Evolutionary conservation across 2,888 invertebrate genomes (phyloP).

Genomic region (Eudasyphora cyanicolor): DNA sequence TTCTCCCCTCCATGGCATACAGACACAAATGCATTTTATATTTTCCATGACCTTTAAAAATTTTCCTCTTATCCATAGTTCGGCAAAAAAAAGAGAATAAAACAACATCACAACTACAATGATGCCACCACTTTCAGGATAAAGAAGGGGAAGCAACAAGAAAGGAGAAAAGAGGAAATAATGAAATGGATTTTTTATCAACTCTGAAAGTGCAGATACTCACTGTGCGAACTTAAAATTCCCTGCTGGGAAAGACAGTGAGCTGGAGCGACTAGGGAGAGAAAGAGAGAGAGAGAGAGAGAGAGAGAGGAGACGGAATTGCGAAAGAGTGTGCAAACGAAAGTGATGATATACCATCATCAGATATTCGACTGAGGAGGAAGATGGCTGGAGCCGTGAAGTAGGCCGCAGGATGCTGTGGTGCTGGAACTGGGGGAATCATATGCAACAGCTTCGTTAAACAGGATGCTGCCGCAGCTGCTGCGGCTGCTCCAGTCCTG

Average conservation of each 20-base stretch:
- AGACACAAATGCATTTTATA: neutral
- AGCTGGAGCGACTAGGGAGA: neutral
- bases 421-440: neutral
- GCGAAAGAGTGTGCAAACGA: neutral
- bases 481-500: neutral
- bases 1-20: no score
- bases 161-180: conserved; percentile 45
- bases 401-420: neutral
- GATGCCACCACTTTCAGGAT: neutral
- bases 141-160: no score
- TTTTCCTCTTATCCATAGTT: conserved; percentile 8
- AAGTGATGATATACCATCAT: conserved; percentile 3
- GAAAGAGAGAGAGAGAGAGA: neutral
- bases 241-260: neutral
- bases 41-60: conserved; percentile 64
- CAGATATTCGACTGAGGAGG: neutral
- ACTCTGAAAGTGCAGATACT: conserved; percentile 14
- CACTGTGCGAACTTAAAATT: neutral
- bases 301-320: neutral
- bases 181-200: conserved; percentile 48
- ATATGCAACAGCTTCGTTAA: conserved; percentile 28
- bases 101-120: neutral
- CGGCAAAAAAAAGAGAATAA: neutral
- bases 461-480: neutral
- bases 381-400: neutral